Percentiles rank a stretch among this genome's conserved stretches.
Conservation (phyloP, 2,888 invertebrate genomes). For the Sylvicola cinctus region DNA sequence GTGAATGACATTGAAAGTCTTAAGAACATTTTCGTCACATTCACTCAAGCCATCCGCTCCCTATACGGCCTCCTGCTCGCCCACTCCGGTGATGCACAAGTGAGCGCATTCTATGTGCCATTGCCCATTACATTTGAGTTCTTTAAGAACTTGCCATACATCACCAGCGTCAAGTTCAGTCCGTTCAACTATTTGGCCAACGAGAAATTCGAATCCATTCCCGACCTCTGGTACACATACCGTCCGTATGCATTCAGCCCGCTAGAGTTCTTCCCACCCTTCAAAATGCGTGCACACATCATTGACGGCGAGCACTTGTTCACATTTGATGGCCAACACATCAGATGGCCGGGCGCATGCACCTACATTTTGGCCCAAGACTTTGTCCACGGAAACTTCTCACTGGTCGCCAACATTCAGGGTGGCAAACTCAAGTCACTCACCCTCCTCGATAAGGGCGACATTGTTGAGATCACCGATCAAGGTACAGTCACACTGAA, state of each 20-base stretch:
- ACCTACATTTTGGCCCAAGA: constrained; percentile 71
- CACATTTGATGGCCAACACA: constrained; percentile 70
- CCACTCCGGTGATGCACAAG: no score
- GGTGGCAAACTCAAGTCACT: constrained; percentile 47
- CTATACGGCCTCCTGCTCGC: constrained; percentile 14
- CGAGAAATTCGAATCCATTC: constrained; percentile 35
- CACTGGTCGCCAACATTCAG: constrained; percentile 40
- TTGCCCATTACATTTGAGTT: constrained; percentile 23
- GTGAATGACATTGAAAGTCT: constrained; percentile 42
- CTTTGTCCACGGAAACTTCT: constrained; percentile 69
- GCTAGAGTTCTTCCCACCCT: constrained; percentile 39
- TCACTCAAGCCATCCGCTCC: constrained; percentile 35
- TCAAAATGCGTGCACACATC: constrained; percentile 45
- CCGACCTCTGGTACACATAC: constrained; percentile 33
- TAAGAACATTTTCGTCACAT: constrained; percentile 35
- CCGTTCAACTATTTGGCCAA: constrained; percentile 34
- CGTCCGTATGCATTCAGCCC: constrained; percentile 31
- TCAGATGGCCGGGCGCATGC: constrained; percentile 59
- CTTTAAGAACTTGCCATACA: constrained; percentile 29
- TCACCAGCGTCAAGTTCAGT: constrained; percentile 37
- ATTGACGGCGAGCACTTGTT: constrained; percentile 68
- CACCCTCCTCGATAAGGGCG: constrained; percentile 43
- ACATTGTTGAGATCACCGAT: constrained; percentile 37
- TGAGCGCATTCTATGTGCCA: constrained; percentile 7
- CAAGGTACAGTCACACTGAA: constrained; percentile 44